These are phyloP conservation scores for Drosophila pseudotakahashii DNA, from an alignment of 2,888 invertebrate species.

Conservation along the genomic window DNA sequence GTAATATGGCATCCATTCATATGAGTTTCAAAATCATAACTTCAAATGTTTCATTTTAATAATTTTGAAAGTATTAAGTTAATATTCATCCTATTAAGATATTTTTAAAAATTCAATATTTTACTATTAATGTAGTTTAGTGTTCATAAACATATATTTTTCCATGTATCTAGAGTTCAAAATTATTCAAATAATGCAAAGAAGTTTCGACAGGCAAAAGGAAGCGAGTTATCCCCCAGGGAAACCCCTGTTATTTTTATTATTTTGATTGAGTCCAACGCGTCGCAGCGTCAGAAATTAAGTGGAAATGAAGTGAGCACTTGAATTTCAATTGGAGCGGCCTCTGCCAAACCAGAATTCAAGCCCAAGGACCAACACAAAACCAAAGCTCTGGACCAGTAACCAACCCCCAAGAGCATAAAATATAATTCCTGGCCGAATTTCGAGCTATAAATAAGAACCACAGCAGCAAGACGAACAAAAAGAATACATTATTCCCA, in stretches of 20 bases:
- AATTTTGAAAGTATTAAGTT: too few species aligned
- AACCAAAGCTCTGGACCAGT: constrained; percentile 15
- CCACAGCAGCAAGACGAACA: constrained; percentile 23
- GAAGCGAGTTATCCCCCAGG: neutral
- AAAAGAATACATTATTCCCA: constrained; percentile 43
- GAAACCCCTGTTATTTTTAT: constrained; percentile 5
- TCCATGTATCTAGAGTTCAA: neutral
- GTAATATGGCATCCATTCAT: too few species aligned
- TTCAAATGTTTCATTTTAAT: too few species aligned
- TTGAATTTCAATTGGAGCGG: constrained; percentile 77
- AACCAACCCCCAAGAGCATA: constrained; percentile 20
- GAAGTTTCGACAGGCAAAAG: neutral
- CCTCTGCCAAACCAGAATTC: constrained; percentile 5
- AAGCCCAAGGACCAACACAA: constrained; percentile 10
- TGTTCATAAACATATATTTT: too few species aligned
- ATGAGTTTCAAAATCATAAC: too few species aligned
- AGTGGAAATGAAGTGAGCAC: constrained; percentile 75
- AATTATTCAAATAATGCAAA: neutral
- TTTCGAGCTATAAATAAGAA: constrained; percentile 60
- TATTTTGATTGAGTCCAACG: constrained; percentile 55
- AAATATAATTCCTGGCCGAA: constrained; percentile 23
- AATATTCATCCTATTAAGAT: too few species aligned
- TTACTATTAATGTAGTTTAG: too few species aligned
- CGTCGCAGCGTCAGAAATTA: constrained; percentile 72
- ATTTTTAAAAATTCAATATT: too few species aligned